These are phyloP conservation scores for Holotrichia oblita DNA, from an alignment of 1,140 invertebrate genomes.

Conservation along the genomic window DNA sequence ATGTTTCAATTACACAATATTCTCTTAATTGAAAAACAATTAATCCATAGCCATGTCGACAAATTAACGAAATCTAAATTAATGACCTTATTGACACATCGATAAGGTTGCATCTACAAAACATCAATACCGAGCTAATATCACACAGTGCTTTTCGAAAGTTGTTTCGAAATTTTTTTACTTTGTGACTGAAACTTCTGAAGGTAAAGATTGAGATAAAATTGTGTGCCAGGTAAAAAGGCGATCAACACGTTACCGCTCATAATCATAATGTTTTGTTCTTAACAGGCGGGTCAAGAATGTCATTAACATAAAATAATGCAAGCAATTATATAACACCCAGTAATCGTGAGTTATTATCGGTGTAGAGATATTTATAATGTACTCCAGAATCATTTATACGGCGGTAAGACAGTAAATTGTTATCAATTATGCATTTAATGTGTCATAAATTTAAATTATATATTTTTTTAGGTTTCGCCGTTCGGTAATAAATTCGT, in stretches of 20 bases:
- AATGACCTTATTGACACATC: neutral
- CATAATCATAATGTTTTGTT: too few species aligned
- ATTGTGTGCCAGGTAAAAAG: too few species aligned
- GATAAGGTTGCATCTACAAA: neutral
- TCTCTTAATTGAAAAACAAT: neutral
- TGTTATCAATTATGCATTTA: constrained; percentile 3
- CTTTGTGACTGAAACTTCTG: too few species aligned
- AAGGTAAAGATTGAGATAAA: too few species aligned
- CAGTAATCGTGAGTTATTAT: neutral
- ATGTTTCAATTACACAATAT: neutral
- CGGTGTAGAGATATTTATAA: neutral
- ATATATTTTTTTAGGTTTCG: neutral
- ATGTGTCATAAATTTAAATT: constrained; percentile 11
- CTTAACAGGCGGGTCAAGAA: too few species aligned
- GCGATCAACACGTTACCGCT: too few species aligned
- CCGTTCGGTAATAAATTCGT: neutral
- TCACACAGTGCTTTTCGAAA: too few species aligned
- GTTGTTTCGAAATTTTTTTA: too few species aligned
- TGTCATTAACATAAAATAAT: neutral
- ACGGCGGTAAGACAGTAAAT: neutral
- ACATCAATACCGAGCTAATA: neutral
- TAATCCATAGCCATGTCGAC: neutral
- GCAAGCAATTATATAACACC: neutral
- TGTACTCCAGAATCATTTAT: constrained; percentile 12
- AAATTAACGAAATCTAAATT: neutral